Base-by-base conservation (phyloP, 2,888 invertebrate species). In the Chesias legatella region DNA sequence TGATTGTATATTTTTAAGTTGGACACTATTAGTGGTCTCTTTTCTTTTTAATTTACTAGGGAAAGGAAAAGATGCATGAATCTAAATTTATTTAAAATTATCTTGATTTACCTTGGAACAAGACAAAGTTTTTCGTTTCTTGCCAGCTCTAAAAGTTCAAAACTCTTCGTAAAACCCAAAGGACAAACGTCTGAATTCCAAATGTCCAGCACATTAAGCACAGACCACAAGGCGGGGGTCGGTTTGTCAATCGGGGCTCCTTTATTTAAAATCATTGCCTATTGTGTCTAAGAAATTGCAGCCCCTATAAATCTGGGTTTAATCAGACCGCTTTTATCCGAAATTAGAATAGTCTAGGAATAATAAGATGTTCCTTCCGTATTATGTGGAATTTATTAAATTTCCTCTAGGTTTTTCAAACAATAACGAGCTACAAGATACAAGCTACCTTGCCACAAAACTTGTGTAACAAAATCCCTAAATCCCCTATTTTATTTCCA, bases 201-300 rank as follows among this genome's bases (percentile, higher is more conserved):
- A 78, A 78, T 75, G 84, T 81, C 83, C 83, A 66, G 82, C 82
- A 84, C 86, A 86, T 86, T 88, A 86, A 82, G 71, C 80, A 74
- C 85, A 85, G 84, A 63, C 78, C 76, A 54, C 72, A 69, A 67
- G 63, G 57, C 60, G 58, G 52, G 73, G 70, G 73, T 60, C 57
- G 66, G 67, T 67, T 72, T 73, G 73, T 75, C 79, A 73, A 77
- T 74, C 66, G 67, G 67, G 77, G 72, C 59, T 70, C 69, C 74
- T 78, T 76, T 79, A 78, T 80, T 85, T 83, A 77, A 81, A 83
- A 77, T 78, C 69, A 68, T 68, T 69, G 69, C 68, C 81, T 69
- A 82, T 80, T 83, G 81, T 83, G 68, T 60, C 62, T 61, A 56
- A 67, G 64, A 60, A 64, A 68, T 63, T 60, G 61, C 48, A 48